These are phyloP conservation scores for Heliconius nattereri DNA, from an alignment of 1,140 invertebrate species.

Conservation along the genomic window DNA sequence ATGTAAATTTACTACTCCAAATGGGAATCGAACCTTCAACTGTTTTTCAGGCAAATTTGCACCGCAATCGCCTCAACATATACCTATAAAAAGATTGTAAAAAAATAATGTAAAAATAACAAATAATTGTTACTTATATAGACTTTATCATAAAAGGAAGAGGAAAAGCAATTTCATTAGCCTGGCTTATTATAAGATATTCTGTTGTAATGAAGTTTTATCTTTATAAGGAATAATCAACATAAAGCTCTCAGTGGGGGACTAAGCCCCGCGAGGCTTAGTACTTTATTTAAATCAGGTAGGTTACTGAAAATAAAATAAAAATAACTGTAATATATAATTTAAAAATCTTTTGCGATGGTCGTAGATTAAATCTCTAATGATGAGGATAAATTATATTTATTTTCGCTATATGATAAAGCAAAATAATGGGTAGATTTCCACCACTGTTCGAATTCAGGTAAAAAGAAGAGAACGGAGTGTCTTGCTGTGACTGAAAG, in stretches of 20 bases:
- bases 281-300: neutral
- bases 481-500: too few relatives aligned
- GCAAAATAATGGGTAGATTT: too few relatives aligned
- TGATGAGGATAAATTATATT: neutral
- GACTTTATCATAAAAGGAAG: neutral
- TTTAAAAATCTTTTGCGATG: too few relatives aligned
- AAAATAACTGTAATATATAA: neutral
- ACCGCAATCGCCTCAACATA: too few relatives aligned
- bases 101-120: neutral
- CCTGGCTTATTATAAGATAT: neutral
- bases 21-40: too few relatives aligned
- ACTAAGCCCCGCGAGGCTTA: neutral
- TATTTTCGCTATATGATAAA: neutral
- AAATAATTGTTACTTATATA: neutral
- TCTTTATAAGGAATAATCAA: conserved; percentile 25
- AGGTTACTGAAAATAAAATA: neutral
- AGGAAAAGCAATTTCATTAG: neutral
- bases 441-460: too few relatives aligned
- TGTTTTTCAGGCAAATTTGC: too few relatives aligned
- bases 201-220: conserved; percentile 10
- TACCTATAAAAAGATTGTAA: too few relatives aligned
- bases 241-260: neutral
- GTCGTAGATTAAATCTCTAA: too few relatives aligned
- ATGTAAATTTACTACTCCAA: too few relatives aligned
- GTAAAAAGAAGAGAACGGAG: too few relatives aligned